Conservation (phyloP, 1,140 invertebrate genomes). For the Andrena cerasifolii region DNA sequence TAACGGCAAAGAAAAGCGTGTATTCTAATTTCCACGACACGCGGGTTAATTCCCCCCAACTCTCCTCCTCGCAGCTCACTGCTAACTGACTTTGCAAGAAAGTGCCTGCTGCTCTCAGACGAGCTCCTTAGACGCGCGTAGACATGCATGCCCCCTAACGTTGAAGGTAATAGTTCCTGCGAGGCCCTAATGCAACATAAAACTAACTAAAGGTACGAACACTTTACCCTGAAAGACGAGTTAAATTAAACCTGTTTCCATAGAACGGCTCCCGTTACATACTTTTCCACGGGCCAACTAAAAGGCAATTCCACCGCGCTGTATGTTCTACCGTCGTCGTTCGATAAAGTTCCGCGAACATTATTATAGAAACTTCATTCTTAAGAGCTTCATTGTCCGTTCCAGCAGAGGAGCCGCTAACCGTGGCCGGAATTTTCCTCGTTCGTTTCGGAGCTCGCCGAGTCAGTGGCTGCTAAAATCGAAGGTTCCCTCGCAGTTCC, state of each 20-base stretch:
- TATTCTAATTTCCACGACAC: neutral
- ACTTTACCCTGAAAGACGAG: neutral
- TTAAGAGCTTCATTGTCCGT: neutral
- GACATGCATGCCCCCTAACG: neutral
- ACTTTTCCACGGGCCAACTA: no score
- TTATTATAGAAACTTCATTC: neutral
- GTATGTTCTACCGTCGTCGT: no score
- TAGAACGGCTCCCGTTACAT: no score
- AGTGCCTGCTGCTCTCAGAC: neutral
- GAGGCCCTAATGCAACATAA: constrained; percentile 3
- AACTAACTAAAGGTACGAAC: neutral
- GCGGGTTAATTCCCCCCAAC: neutral
- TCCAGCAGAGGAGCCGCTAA: neutral
- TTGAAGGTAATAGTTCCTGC: neutral
- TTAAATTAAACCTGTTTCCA: no score
- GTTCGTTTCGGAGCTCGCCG: neutral
- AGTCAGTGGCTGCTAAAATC: neutral
- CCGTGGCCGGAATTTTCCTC: neutral
- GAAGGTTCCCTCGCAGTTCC: neutral
- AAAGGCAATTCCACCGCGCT: no score
- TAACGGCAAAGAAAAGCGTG: no score
- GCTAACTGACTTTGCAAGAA: constrained; percentile 5
- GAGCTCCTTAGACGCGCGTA: no score
- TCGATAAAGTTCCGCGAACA: no score
- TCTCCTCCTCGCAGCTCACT: neutral